Evolutionary conservation across 2,888 invertebrate species (phyloP).

Genomic region (Eupithecia tripunctaria): DNA sequence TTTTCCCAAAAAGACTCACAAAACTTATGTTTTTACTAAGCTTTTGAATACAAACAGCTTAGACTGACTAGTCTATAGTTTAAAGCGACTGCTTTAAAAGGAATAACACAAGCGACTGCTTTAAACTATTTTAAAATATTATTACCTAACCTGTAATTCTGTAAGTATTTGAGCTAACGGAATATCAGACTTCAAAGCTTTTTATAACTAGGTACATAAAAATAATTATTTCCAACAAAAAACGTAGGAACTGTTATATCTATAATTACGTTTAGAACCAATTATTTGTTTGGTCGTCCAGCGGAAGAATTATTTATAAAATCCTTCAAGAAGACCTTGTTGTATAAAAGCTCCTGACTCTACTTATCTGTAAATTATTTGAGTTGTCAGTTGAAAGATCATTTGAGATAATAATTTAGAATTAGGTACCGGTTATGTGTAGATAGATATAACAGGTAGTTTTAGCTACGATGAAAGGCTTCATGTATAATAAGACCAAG

Average conservation of each 20-base stretch:
- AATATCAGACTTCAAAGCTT: neutral
- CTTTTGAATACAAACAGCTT: neutral
- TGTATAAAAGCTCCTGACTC: neutral
- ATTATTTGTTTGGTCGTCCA: neutral
- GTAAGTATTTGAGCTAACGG: neutral
- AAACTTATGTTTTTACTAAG: neutral
- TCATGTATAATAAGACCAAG: neutral
- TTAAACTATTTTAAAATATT: too few species aligned
- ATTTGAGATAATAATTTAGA: slow-evolving; percentile 6
- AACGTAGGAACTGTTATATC: neutral
- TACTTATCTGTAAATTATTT: neutral
- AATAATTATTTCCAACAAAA: slow-evolving; percentile 1
- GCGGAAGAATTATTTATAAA: slow-evolving; percentile 4
- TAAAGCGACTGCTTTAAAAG: too few species aligned
- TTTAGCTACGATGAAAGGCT: neutral
- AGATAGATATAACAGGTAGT: neutral
- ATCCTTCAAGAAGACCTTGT: neutral
- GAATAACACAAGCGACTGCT: too few species aligned
- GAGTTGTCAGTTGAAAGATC: neutral
- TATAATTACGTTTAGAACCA: neutral
- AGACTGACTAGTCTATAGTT: too few species aligned
- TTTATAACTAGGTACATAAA: neutral
- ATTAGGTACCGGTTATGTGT: neutral
- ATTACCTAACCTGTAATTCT: neutral
- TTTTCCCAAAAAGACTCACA: neutral